A percentile compares a stretch with the other conserved stretches of the same genome.
Conservation (phyloP, 2,113 vertebrate genomes). For the Laticauda laticaudata region DNA sequence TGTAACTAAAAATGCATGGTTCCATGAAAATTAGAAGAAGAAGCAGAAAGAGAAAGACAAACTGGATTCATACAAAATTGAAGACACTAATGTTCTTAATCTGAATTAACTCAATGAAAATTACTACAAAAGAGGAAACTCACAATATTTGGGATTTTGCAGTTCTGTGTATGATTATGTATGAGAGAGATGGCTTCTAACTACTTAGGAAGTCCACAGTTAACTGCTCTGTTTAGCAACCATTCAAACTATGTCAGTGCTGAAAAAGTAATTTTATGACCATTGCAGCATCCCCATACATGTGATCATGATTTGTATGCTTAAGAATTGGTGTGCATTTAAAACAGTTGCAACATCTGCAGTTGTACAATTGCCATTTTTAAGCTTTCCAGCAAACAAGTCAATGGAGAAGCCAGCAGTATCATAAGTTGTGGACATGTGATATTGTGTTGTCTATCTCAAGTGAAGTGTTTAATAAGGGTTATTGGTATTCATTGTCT, state of each 20-base stretch:
- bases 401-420: background rate
- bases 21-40: background rate
- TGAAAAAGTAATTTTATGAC: background rate
- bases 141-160: background rate
- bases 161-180: background rate
- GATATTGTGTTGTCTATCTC: background rate
- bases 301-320: background rate
- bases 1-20: background rate
- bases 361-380: background rate
- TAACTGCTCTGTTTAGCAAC: background rate
- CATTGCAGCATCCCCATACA: background rate
- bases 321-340: background rate
- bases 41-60: slow-evolving; percentile 10
- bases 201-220: background rate
- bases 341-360: background rate
- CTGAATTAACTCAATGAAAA: background rate
- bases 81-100: slow-evolving; percentile 4
- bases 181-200: background rate
- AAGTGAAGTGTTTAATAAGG: background rate
- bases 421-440: background rate
- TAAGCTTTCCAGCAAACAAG: background rate
- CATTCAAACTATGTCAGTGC: background rate
- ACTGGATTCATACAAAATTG: slow-evolving; percentile 4
- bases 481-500: background rate
- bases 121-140: background rate